phyloP scores from a whole-genome alignment of 2,113 vertebrate genomes.

The Oceanodroma tethys region DNA sequence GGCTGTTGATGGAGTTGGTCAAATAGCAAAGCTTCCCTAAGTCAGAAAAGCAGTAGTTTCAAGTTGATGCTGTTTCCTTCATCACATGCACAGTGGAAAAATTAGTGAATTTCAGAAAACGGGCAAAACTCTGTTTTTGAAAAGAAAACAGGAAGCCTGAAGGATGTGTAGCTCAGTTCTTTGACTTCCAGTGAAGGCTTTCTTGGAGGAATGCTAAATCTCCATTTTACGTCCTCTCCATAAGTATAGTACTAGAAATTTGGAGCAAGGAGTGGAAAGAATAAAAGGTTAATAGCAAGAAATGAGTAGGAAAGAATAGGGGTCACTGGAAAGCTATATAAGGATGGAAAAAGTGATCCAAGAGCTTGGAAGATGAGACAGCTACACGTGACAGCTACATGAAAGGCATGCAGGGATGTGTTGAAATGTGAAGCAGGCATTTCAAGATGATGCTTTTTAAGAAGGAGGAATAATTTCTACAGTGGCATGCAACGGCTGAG shows the following conservation, averaged over 20 bases:
- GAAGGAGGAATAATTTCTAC: constrained; percentile 32
- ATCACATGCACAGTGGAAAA: not conserved
- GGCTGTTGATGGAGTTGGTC: not conserved
- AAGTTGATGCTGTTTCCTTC: not conserved
- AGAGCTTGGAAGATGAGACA: constrained; percentile 32
- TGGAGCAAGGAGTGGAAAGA: constrained; percentile 59
- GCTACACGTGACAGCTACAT: not conserved
- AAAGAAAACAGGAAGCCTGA: not conserved
- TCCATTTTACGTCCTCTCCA: not conserved
- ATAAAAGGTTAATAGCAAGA: constrained; percentile 2
- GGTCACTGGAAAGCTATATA: constrained; percentile 50
- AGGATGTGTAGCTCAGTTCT: not conserved
- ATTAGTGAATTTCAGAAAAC: not conserved
- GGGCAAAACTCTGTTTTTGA: not conserved
- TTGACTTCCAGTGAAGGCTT: not conserved
- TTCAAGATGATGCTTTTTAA: constrained; percentile 39
- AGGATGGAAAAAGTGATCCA: constrained; percentile 58
- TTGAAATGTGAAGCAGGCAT: constrained; percentile 35
- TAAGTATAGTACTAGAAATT: not conserved
- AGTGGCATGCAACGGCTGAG: not conserved
- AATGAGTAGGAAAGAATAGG: constrained; percentile 12
- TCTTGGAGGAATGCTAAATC: not conserved
- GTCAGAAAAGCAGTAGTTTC: not conserved
- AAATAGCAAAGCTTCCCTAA: not conserved
- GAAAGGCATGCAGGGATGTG: constrained; percentile 1